A percentile compares a stretch with the other conserved stretches of the same genome.
Evolutionary conservation across 2,797 vertebrate genomes (phyloP).

Genomic region (Acanthurus leucopareius): DNA sequence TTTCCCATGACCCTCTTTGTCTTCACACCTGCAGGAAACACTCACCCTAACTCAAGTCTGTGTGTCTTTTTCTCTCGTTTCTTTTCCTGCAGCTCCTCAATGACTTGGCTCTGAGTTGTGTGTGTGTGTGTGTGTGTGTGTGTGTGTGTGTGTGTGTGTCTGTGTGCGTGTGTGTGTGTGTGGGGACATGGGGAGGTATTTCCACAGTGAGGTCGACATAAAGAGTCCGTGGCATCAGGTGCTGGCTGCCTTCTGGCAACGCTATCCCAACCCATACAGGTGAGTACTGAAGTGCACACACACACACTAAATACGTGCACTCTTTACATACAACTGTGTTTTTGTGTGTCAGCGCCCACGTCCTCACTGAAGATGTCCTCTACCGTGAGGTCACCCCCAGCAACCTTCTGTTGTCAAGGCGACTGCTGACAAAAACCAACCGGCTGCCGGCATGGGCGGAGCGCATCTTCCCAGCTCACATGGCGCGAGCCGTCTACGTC

Average conservation of each 20-base stretch:
- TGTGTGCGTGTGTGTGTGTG: slow-evolving; percentile 10
- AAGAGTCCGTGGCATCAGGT: slow-evolving; percentile 74
- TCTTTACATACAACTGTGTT: neutral
- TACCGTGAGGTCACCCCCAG: slow-evolving; percentile 67
- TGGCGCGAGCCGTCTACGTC: slow-evolving; percentile 90
- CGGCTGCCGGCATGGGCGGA: slow-evolving; percentile 92
- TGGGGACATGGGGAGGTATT: slow-evolving; percentile 71
- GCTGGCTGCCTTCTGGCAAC: slow-evolving; percentile 75
- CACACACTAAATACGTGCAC: neutral
- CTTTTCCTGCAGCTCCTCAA: slow-evolving; percentile 7
- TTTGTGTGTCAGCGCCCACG: slow-evolving; percentile 52
- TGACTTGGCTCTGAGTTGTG: neutral
- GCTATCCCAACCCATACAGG: slow-evolving; percentile 77
- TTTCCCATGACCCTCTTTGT: too few species aligned
- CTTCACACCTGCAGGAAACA: too few species aligned
- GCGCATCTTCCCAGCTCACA: slow-evolving; percentile 88
- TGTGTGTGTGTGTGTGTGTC: slow-evolving; percentile 3
- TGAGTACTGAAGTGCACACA: slow-evolving; percentile 11
- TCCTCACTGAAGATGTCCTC: slow-evolving; percentile 72
- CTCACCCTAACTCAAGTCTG: too few species aligned
- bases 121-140: slow-evolving; percentile 3
- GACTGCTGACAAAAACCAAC: slow-evolving; percentile 88
- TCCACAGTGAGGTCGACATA: slow-evolving; percentile 73
- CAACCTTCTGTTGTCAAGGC: slow-evolving; percentile 64
- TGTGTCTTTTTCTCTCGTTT: neutral